Evolutionary conservation across 2,888 invertebrate genomes (phyloP).

Genomic region (Gymnocheta viridis): DNA sequence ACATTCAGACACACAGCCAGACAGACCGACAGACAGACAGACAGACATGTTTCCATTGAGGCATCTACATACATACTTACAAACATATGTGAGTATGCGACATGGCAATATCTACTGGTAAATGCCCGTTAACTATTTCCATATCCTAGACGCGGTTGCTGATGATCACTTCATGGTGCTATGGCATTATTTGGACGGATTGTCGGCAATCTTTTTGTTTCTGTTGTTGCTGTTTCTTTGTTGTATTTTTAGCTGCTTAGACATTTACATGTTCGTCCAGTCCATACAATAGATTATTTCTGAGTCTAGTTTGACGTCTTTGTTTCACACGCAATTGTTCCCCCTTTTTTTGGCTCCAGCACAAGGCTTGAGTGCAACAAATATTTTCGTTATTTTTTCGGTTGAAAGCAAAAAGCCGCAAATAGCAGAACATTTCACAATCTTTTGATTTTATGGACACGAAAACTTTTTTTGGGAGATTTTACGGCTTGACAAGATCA

Average conservation of each 20-base stretch:
- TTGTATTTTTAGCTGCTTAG: constrained; percentile 63
- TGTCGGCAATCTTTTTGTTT: constrained; percentile 59
- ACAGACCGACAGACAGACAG: no score
- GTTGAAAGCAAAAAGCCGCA: constrained; percentile 60
- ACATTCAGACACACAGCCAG: constrained; percentile 17
- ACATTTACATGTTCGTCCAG: constrained; percentile 66
- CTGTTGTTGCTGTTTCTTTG: constrained; percentile 25
- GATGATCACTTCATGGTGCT: constrained; percentile 54
- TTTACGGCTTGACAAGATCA: neutral
- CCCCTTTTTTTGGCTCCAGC: neutral
- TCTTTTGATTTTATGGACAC: constrained; percentile 27
- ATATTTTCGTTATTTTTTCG: constrained; percentile 40
- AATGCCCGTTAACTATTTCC: constrained; percentile 50
- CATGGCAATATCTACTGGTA: neutral
- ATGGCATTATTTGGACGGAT: constrained; percentile 55
- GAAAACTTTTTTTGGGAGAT: neutral
- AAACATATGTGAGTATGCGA: neutral
- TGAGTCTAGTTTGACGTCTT: constrained; percentile 67
- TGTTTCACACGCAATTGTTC: constrained; percentile 69
- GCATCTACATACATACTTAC: neutral
- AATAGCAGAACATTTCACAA: neutral
- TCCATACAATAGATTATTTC: constrained; percentile 66
- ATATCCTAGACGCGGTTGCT: constrained; percentile 45
- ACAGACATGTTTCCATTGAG: constrained; percentile 6
- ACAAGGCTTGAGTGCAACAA: constrained; percentile 17